phyloP scores from a whole-genome alignment of 2,888 invertebrate genomes.

The Catotricha subobsoleta region DNA sequence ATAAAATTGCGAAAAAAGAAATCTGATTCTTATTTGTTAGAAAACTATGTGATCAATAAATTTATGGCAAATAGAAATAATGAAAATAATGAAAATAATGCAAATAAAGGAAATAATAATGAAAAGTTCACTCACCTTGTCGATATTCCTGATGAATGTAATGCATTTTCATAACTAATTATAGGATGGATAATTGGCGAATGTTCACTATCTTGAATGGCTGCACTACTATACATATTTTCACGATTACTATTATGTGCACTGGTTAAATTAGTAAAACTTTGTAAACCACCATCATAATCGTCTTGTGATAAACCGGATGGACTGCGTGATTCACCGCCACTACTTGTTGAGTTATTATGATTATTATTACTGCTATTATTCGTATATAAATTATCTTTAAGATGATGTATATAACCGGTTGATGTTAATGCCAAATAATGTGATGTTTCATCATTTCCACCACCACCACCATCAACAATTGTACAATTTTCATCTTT shows the following conservation, averaged over 20 bases:
- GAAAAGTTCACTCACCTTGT: slow-evolving; percentile 19
- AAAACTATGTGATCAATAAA: not conserved
- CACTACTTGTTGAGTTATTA: slow-evolving; percentile 24
- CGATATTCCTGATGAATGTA: slow-evolving; percentile 22
- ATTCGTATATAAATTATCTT: slow-evolving; percentile 15
- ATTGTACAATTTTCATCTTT: slow-evolving; percentile 25
- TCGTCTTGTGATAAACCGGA: slow-evolving; percentile 15
- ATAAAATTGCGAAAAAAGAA: too few species aligned
- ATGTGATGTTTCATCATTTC: slow-evolving; percentile 14
- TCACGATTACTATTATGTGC: slow-evolving; percentile 11
- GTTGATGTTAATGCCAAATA: slow-evolving; percentile 25
- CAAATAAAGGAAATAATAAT: not conserved
- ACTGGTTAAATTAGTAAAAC: slow-evolving; percentile 26
- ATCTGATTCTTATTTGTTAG: too few species aligned
- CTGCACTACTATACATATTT: slow-evolving; percentile 7
- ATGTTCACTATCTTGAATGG: slow-evolving; percentile 14
- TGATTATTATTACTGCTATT: slow-evolving; percentile 7
- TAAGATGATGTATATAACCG: slow-evolving; percentile 20
- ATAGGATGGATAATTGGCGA: slow-evolving; percentile 14
- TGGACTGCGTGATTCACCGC: slow-evolving; percentile 25
- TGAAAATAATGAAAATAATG: too few species aligned
- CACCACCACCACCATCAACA: slow-evolving; percentile 18
- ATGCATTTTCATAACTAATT: slow-evolving; percentile 17
- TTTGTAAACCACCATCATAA: slow-evolving; percentile 19
- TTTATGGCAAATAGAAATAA: not conserved